A percentile compares a stretch with the other conserved stretches of the same genome.
Conservation (phyloP, 1,140 invertebrate species). For the Drosophila tsacasi region DNA sequence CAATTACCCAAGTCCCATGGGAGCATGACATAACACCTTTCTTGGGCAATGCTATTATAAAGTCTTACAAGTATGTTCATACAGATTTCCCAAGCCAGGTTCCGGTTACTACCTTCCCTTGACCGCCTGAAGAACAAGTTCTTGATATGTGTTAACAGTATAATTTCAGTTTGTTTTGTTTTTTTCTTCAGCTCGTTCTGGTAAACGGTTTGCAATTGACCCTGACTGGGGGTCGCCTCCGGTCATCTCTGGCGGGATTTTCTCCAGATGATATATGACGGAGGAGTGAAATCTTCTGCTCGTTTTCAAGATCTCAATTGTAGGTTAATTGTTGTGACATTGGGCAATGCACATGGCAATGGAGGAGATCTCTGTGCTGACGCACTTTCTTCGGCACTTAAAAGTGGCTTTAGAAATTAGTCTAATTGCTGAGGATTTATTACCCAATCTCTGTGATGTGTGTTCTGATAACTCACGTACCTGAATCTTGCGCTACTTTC, state of each 20-base stretch:
- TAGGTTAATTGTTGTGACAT: slow-evolving; percentile 79
- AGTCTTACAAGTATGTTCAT: slow-evolving; percentile 26
- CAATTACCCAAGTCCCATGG: slow-evolving; percentile 27
- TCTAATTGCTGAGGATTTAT: slow-evolving; percentile 50
- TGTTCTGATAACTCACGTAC: slow-evolving; percentile 45
- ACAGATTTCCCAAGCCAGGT: slow-evolving; percentile 42
- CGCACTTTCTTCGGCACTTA: slow-evolving; percentile 68
- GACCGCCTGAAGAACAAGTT: slow-evolving; percentile 50
- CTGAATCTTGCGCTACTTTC: slow-evolving; percentile 29
- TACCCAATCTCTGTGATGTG: slow-evolving; percentile 47
- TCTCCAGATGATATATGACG: slow-evolving; percentile 57
- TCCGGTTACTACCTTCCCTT: slow-evolving; percentile 41
- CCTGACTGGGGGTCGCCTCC: slow-evolving; percentile 44
- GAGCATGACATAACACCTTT: slow-evolving; percentile 49
- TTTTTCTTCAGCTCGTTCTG: slow-evolving; percentile 8
- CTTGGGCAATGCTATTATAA: slow-evolving; percentile 31
- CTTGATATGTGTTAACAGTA: slow-evolving; percentile 33
- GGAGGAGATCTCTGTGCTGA: slow-evolving; percentile 11
- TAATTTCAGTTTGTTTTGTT: slow-evolving; percentile 32
- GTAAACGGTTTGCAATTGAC: slow-evolving; percentile 52
- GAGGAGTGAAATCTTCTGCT: slow-evolving; percentile 72
- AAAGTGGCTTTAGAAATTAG: slow-evolving; percentile 50
- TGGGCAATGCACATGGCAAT: slow-evolving; percentile 61
- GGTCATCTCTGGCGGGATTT: slow-evolving; percentile 56
- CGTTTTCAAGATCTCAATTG: slow-evolving; percentile 69